Base-by-base conservation (phyloP, 2,113 vertebrate species). In the Pelvicachromis taeniatus region DNA sequence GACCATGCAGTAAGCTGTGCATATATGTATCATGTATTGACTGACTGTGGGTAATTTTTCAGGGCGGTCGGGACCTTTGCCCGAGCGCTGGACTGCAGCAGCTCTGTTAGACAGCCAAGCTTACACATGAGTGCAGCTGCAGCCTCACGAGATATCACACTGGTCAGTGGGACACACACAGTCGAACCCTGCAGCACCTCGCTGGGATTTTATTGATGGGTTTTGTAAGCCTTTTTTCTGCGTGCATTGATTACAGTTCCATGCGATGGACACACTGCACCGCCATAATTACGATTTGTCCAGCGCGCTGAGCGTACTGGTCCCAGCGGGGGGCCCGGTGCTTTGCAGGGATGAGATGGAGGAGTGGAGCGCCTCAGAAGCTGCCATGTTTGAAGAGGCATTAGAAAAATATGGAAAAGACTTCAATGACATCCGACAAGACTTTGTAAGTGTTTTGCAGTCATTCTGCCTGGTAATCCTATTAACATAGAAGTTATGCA, bases 381-480 rank as follows among this genome's bases (percentile, higher is more conserved):
- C 98, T 4, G 97, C 96, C 95, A 97, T 99, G 93, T 99, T 99
- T 84, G 98, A 99, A 92, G 98, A 99, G 89, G 98, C 98, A 2
- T 88, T 99, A 93, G 98, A 99, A 93, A 99, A 99, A 93, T 99
- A 99, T 45, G 98, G 98, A 90, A 99, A 99, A 95, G 98, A 99
- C 96, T 99, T 99, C 96, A 99, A 98, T 55, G 98, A 99, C 91
- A 99, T 99, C 93, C 98, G 98, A 94, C 98, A 99, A 96, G 98
- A 99, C 94, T 99, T 99, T 95, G 98, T 99, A 94, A 98, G 98
- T 98, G 81, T 59, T 83, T 56, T 75, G 45, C 50, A 33, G 11
- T 33, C 10, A n/a, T 75, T n/a, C 45, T 52, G 70, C 70, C 3
- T 75, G 4, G 16, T 31, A 31, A 73, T 73, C 26, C 42, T 52